phyloP scores from a whole-genome alignment of 1,140 invertebrate species.

The Capitella teleta region DNA sequence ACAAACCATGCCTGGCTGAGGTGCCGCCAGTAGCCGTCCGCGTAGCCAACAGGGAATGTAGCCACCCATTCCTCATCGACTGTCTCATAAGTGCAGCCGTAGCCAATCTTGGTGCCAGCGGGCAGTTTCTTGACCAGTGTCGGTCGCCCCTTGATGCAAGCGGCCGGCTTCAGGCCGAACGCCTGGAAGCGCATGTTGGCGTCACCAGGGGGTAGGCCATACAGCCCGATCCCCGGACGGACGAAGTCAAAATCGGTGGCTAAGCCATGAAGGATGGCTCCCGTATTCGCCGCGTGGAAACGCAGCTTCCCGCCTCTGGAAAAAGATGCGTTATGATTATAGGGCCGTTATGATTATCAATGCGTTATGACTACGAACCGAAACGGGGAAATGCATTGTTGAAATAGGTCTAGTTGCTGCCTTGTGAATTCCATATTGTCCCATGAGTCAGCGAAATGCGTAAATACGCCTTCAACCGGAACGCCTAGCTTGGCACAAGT shows the following conservation, averaged over 20 bases:
- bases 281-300: conserved; percentile 21
- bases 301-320: conserved; percentile 12
- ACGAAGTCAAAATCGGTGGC: conserved; percentile 19
- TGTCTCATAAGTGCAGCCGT: conserved; percentile 20
- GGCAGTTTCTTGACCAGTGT: conserved; percentile 16
- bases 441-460: conserved; percentile 21
- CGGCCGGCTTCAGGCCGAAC: conserved; percentile 15
- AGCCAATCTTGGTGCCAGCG: conserved; percentile 16
- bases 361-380: not conserved
- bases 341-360: not conserved
- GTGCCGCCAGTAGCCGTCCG: conserved; percentile 19
- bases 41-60: conserved; percentile 21
- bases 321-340: not conserved
- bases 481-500: conserved; percentile 14
- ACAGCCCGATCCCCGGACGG: conserved; percentile 20
- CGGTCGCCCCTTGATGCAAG: conserved; percentile 16
- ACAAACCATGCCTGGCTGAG: conserved; percentile 13
- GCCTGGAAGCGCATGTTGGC: too few species aligned
- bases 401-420: conserved; percentile 15
- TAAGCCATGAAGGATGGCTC: conserved; percentile 16
- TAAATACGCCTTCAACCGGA: conserved; percentile 21
- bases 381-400: not conserved
- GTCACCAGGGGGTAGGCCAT: conserved; percentile 19
- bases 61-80: conserved; percentile 17
- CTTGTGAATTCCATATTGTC: conserved; percentile 17